phyloP scores from a whole-genome alignment of 2,888 invertebrate species.

The Invenusta paracnida region DNA sequence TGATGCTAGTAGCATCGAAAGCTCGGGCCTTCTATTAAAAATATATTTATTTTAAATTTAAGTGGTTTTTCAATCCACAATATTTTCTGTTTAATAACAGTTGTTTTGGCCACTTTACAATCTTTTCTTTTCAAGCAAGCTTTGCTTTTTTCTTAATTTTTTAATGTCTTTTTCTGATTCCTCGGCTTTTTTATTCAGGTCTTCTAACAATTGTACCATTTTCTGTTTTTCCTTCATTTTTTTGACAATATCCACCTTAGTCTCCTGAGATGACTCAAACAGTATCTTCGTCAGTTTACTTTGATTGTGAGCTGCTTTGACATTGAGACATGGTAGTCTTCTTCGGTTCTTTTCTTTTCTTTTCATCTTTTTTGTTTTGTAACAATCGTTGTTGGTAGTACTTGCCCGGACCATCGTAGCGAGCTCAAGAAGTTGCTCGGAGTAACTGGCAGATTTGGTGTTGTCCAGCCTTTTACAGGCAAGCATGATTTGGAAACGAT shows the following conservation, averaged over 20 bases:
- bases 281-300: not conserved
- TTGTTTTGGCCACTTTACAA: not conserved
- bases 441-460: conserved; percentile 26
- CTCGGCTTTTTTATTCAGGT: not conserved
- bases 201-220: not conserved
- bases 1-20: too few relatives aligned
- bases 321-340: conserved; percentile 24
- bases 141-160: not conserved
- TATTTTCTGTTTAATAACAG: too few relatives aligned
- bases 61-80: too few relatives aligned
- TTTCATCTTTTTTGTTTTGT: not conserved
- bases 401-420: conserved; percentile 2
- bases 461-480: conserved; percentile 22
- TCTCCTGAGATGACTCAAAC: not conserved
- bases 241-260: not conserved
- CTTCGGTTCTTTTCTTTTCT: conserved; percentile 12
- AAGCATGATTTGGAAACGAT: not conserved
- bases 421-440: conserved; percentile 11
- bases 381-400: not conserved
- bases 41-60: too few relatives aligned
- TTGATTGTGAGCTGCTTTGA: conserved; percentile 7
- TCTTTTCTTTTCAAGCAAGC: not conserved
- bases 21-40: too few relatives aligned
- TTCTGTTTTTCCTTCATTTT: not conserved
- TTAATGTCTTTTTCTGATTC: not conserved